phyloP scores from a whole-genome alignment of 2,797 vertebrate species.

The Pseudomugil tenellus region DNA sequence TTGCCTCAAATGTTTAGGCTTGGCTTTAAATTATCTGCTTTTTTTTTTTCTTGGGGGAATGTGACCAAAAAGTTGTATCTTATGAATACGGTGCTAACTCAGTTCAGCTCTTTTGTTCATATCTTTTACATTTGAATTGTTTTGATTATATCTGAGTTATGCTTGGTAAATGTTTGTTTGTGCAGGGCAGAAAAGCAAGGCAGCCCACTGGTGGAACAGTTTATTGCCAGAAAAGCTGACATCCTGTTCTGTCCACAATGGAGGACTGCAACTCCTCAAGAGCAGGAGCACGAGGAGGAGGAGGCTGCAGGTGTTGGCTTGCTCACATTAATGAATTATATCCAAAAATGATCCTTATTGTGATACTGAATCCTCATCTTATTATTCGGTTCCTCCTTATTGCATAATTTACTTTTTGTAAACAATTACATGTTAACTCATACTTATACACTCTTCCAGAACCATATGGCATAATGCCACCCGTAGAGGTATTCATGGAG shows the following conservation, averaged over 20 bases:
- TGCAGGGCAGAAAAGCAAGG: constrained; percentile 77
- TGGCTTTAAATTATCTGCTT: too few relatives aligned
- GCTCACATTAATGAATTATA: background rate
- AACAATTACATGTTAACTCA: too few relatives aligned
- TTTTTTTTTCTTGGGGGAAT: too few relatives aligned
- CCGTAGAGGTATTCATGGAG: constrained; percentile 93
- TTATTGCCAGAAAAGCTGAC: constrained; percentile 94
- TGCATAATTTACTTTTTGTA: too few relatives aligned
- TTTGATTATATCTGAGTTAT: background rate
- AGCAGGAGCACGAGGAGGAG: constrained; percentile 76
- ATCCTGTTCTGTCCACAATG: constrained; percentile 91
- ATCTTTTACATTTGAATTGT: too few relatives aligned
- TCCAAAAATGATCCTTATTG: background rate
- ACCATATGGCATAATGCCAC: constrained; percentile 91
- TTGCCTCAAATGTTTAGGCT: background rate
- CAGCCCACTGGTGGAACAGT: constrained; percentile 89
- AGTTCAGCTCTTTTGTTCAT: too few relatives aligned
- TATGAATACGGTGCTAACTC: too few relatives aligned
- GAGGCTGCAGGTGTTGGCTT: constrained; percentile 83
- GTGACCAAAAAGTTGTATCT: too few relatives aligned
- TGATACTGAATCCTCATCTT: background rate
- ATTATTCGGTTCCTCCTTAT: too few relatives aligned
- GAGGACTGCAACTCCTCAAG: constrained; percentile 79
- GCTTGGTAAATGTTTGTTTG: background rate
- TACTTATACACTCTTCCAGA: constrained; percentile 79